Evolutionary conservation across 2,113 vertebrate genomes (phyloP), one percentile per base, ranked within the genome.

Genomic region (Solea solea): DNA sequence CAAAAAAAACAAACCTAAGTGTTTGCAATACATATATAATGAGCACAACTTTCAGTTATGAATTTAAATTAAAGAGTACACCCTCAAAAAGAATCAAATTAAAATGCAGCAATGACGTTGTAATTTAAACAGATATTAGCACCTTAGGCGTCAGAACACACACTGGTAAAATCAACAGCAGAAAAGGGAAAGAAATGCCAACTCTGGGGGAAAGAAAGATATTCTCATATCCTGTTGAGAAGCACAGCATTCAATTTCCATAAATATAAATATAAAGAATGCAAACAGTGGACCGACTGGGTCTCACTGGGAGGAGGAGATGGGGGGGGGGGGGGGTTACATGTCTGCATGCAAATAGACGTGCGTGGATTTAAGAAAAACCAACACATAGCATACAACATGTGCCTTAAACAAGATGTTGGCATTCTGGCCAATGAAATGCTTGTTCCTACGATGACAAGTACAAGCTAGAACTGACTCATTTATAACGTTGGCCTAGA

Each of bases 51-150:
- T 65, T 80, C 65, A 60, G 64, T 68, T 73, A 13, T 39, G 80
- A 88, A 88, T 88, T 78, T 60, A 58, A 88, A 88, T 85, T 11
- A 48, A 79, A 71, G 64, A 27, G 75, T 71, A 67, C 71, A 80
- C 78, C 88, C 80, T 77, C 76, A 72, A 86, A 76, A 63, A 74
- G 72, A 77, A 76, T 84, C 65, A 55, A 71, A 89, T 91, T 88
- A 82, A 88, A 91, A 89, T 87, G 73, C 79, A 82, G 73, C 16
- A 21, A 80, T 72, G 84, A 66, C 64, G 74, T 53, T 7, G 77
- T 87, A 81, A 87, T 91, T 86, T 79, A 80, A 86, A 86, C 76
- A 76, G 82, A 90, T 86, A 90, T 91, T 86, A 89, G 81, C 79
- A 87, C 87, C 87, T 87, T 70, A 79, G 86, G 88, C 76, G 0